Conservation (phyloP, 2,888 invertebrate species). For the Yponomeuta cagnagella region DNA sequence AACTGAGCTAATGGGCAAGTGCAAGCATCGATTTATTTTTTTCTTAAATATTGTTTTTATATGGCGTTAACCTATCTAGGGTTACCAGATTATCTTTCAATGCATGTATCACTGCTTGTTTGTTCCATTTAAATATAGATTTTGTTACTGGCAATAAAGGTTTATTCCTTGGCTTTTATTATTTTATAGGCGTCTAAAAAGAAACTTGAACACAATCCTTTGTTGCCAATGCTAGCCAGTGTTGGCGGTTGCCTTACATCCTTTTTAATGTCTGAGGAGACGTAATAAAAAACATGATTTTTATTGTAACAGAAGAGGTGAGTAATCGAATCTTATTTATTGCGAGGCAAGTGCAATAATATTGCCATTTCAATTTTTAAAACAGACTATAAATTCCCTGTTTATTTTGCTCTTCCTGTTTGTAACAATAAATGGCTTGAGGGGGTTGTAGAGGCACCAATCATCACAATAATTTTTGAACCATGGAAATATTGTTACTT, state of each 20-base stretch:
- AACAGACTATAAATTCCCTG: constrained; percentile 21
- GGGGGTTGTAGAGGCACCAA: background rate
- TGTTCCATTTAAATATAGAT: constrained; percentile 27
- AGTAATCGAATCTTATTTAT: constrained; percentile 59
- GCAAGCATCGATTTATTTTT: constrained; percentile 2
- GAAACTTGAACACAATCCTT: constrained; percentile 36
- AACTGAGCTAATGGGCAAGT: too few relatives aligned
- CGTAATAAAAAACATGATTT: constrained; percentile 40
- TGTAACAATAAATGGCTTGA: constrained; percentile 1
- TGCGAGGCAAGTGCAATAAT: constrained; percentile 36
- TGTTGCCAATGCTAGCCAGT: constrained; percentile 39
- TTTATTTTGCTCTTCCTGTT: constrained; percentile 10
- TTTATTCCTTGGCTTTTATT: constrained; percentile 59
- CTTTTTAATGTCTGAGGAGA: constrained; percentile 12
- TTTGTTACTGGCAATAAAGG: constrained; percentile 53
- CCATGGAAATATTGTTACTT: too few relatives aligned
- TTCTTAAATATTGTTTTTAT: background rate
- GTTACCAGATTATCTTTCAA: background rate
- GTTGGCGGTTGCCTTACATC: constrained; percentile 17
- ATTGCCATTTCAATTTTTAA: constrained; percentile 43
- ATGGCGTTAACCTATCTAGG: background rate
- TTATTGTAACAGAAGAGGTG: constrained; percentile 50
- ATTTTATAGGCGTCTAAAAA: constrained; percentile 32
- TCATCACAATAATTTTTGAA: too few relatives aligned
- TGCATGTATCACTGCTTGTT: background rate